These are phyloP conservation scores for Pempheris klunzingeri DNA, from an alignment of 2,797 vertebrate genomes.

Conservation along the genomic window DNA sequence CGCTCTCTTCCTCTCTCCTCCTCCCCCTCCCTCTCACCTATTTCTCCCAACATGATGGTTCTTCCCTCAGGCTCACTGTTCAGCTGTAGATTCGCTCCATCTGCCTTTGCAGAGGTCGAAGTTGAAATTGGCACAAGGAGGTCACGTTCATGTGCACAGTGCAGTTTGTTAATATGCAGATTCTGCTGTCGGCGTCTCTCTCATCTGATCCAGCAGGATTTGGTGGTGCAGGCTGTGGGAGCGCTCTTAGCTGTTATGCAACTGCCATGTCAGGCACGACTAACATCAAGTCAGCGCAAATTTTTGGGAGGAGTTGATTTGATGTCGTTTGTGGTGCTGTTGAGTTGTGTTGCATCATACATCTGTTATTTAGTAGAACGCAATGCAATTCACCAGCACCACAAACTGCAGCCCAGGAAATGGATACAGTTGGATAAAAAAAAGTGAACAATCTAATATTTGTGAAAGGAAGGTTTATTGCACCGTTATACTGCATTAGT, in stretches of 20 bases:
- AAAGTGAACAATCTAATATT: too few species aligned
- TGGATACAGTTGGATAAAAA: neutral
- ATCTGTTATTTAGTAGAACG: too few species aligned
- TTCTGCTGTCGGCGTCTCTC: constrained; percentile 48
- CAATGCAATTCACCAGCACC: neutral
- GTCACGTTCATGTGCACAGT: constrained; percentile 30
- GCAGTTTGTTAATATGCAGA: constrained; percentile 55
- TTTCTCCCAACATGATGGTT: constrained; percentile 36
- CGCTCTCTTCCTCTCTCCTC: constrained; percentile 13
- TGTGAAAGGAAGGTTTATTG: neutral
- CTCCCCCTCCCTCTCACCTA: constrained; percentile 1
- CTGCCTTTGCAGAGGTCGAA: constrained; percentile 58
- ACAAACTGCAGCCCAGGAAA: neutral
- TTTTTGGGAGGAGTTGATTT: neutral
- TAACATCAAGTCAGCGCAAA: constrained; percentile 50
- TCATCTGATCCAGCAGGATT: constrained; percentile 53
- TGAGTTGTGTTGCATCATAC: too few species aligned
- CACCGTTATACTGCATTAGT: neutral
- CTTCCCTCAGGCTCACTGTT: constrained; percentile 29
- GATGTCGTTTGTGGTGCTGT: too few species aligned
- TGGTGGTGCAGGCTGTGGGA: constrained; percentile 36
- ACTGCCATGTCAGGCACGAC: constrained; percentile 51
- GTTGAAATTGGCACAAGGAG: constrained; percentile 50
- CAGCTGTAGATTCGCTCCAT: constrained; percentile 17
- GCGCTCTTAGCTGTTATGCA: constrained; percentile 64